Conservation (phyloP, 1,140 invertebrate genomes). For the Rhagoletis pomonella region DNA sequence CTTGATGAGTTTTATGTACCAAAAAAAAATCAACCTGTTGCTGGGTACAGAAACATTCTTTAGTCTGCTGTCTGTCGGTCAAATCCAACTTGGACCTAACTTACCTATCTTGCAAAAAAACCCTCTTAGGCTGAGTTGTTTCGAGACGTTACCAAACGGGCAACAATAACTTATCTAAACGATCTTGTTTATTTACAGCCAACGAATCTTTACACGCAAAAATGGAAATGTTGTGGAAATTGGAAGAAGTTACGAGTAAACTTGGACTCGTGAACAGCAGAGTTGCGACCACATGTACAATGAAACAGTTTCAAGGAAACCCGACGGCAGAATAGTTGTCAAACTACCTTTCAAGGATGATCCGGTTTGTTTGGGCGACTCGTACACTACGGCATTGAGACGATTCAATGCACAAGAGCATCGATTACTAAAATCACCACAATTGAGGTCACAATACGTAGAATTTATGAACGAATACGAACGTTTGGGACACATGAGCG, state of each 20-base stretch:
- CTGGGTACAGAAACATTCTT: too few species aligned
- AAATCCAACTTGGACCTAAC: too few species aligned
- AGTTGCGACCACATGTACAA: neutral
- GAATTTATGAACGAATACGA: neutral
- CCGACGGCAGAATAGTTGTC: neutral
- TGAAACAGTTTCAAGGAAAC: neutral
- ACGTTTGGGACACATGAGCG: neutral
- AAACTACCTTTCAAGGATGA: too few species aligned
- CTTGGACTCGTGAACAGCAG: neutral
- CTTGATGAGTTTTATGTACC: too few species aligned
- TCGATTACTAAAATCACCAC: neutral
- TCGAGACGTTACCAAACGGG: too few species aligned
- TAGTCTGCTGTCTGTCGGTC: too few species aligned
- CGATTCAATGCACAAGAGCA: conserved; percentile 7
- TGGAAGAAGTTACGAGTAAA: conserved; percentile 9
- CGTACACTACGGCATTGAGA: too few species aligned
- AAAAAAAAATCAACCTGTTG: too few species aligned
- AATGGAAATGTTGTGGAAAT: neutral
- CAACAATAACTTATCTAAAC: neutral
- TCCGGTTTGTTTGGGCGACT: too few species aligned
- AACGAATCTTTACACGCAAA: neutral
- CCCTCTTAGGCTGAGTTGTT: too few species aligned
- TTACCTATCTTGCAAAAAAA: too few species aligned
- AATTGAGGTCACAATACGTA: too few species aligned
- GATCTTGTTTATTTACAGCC: conserved; percentile 7